Evolutionary conservation across 2,888 invertebrate species (phyloP).

Genomic region (Sicus ferrugineus): DNA sequence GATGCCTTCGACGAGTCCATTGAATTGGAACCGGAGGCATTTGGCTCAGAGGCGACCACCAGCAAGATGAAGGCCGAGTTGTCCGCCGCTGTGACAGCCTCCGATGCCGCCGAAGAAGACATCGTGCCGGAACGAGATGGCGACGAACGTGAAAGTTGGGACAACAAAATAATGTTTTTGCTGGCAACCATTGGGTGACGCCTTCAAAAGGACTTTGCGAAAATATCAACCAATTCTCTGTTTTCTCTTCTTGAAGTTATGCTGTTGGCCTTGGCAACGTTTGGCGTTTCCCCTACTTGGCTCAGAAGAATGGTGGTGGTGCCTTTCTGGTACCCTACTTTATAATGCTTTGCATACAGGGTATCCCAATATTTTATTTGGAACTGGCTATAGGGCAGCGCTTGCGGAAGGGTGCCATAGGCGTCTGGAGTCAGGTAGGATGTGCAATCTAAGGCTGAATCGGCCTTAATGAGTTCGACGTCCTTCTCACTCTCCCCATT

Average conservation of each 20-base stretch:
- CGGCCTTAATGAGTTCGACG: background rate
- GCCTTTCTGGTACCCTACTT: conserved; percentile 97
- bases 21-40: conserved; percentile 55
- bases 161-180: conserved; percentile 89
- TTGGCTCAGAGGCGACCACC: conserved; percentile 60
- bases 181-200: conserved; percentile 84
- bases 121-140: conserved; percentile 74
- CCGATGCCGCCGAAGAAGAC: conserved; percentile 68
- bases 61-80: conserved; percentile 57
- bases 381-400: conserved; percentile 95
- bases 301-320: conserved; percentile 94
- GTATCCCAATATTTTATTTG: conserved; percentile 94
- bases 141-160: conserved; percentile 88
- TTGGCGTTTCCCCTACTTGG: conserved; percentile 94
- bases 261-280: conserved; percentile 95
- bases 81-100: conserved; percentile 47
- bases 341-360: conserved; percentile 92
- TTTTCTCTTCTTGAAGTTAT: conserved; percentile 65
- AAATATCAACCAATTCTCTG: background rate
- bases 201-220: background rate
- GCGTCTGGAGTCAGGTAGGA: conserved; percentile 86
- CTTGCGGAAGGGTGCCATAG: conserved; percentile 90
- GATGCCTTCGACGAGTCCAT: conserved; percentile 61
- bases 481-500: background rate
- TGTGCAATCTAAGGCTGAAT: background rate